phyloP scores from a whole-genome alignment of 2,888 invertebrate genomes.

The Chydorus sphaericus region DNA sequence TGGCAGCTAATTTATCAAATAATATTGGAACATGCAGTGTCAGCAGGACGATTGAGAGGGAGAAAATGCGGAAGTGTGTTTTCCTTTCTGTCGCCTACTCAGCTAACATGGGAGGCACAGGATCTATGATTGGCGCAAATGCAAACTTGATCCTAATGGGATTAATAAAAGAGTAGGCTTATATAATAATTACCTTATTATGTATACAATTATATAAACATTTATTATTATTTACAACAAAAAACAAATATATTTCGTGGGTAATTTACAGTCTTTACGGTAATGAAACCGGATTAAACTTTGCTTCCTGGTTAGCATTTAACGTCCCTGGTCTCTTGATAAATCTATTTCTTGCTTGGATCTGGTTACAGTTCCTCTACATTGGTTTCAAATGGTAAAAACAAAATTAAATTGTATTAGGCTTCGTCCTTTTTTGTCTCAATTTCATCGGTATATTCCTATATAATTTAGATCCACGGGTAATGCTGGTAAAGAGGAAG shows the following conservation, averaged over 20 bases:
- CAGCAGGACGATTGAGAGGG: no score
- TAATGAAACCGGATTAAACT: conserved; percentile 46
- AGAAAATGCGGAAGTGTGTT: no score
- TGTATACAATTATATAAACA: no score
- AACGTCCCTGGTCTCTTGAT: conserved; percentile 69
- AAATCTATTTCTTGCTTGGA: conserved; percentile 57
- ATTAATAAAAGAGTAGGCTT: conserved; percentile 52
- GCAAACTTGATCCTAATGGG: conserved; percentile 72
- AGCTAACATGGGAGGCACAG: conserved; percentile 57
- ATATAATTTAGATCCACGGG: no score
- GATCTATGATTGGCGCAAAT: conserved; percentile 61
- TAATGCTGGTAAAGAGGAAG: neutral
- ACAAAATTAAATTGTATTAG: no score
- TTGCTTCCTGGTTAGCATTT: conserved; percentile 75
- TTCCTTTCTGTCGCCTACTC: conserved; percentile 64
- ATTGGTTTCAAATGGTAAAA: conserved; percentile 38
- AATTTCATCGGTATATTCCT: no score
- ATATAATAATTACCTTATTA: no score
- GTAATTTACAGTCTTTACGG: conserved; percentile 44
- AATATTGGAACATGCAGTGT: no score
- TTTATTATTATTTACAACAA: neutral
- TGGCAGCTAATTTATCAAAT: no score
- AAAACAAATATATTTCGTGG: conserved; percentile 29
- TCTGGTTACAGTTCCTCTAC: conserved; percentile 62
- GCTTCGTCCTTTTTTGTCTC: no score